Base-by-base conservation (phyloP, 2,797 vertebrate genomes). In the Buceros bicornis region DNA sequence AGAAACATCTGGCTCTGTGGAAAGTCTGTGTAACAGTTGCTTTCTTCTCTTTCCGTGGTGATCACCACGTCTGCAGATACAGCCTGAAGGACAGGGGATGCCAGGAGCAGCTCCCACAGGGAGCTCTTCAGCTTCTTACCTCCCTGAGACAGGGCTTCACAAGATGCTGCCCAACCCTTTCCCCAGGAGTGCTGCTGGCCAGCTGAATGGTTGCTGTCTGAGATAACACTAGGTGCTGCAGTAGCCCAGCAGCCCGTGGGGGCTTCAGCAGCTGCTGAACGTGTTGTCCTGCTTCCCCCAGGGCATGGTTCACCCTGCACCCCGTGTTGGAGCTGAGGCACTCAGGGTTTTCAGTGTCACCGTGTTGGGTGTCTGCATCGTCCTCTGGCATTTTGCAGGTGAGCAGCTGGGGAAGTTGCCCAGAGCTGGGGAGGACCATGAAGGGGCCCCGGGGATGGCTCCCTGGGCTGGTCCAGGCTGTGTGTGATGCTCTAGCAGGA, bases 351-450 rank as follows among this genome's bases (percentile, higher is more conserved):
- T 42, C 47, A 22, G 1, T 5, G 48, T 26, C 20, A 3, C 28
- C 10, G 0, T 2, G 26, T 18, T 40, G 48, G 43, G 56, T 35
- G 45, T n/a, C 64, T 87, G 42, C 56, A 15, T 21, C 40, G 13
- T 29, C 29, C 29, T 17, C 28, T 4, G 15, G 13, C 0, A 7
- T 31, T 28, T 7, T 28, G 17, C 37, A 26, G 67, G 48, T 50
- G 82, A 61, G 35, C 3, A 0, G 47, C 60, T 79, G 29, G 53
- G 29, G 60, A 53, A 45, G 33, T 47, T 64, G 31, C 80, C 50
- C 56, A 0, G 60, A 43, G 47, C 29, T 0, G 2, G 48, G 40
- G 29, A 6, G 53, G 45, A 60, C 10, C 45, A 28, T 1, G 1
- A 21, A 28, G 67, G 26, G 50, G 26, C 40, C 48, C 54, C 1